Evolutionary conservation across 2,797 vertebrate species (phyloP).

Genomic region (Lagodon rhomboides): DNA sequence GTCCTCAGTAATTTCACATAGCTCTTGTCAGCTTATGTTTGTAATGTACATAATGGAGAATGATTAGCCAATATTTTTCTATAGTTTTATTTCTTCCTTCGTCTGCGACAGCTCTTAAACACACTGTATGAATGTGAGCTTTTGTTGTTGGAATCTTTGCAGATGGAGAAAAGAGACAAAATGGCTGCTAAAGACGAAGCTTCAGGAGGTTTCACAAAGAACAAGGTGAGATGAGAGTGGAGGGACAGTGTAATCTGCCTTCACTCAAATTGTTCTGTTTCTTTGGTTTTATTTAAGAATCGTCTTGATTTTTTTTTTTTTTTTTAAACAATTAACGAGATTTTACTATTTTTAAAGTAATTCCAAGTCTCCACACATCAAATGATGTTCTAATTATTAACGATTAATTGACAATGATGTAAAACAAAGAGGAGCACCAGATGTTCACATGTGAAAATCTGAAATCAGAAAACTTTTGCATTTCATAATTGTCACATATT

Average conservation of each 20-base stretch:
- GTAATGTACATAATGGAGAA: background rate
- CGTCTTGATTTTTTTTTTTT: too few relatives aligned
- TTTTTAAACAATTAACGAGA: too few relatives aligned
- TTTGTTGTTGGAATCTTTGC: slow-evolving; percentile 38
- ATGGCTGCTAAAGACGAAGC: slow-evolving; percentile 50
- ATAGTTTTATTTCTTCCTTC: background rate
- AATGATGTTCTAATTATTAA: too few relatives aligned
- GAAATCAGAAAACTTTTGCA: background rate
- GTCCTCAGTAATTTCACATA: background rate
- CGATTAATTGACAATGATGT: background rate
- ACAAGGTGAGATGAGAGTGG: slow-evolving; percentile 86
- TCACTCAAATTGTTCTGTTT: background rate
- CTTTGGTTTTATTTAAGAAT: background rate
- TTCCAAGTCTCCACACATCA: background rate
- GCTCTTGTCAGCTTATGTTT: background rate
- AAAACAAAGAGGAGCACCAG: background rate
- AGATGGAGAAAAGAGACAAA: slow-evolving; percentile 84
- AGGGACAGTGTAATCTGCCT: background rate
- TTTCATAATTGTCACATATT: background rate
- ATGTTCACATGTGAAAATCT: background rate
- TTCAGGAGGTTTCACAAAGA: slow-evolving; percentile 88
- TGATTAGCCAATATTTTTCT: background rate
- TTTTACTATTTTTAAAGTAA: too few relatives aligned
- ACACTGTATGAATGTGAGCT: background rate
- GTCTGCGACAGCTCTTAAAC: background rate